Evolutionary conservation across 2,113 vertebrate species (phyloP).

Genomic region (Oryzias celebensis): DNA sequence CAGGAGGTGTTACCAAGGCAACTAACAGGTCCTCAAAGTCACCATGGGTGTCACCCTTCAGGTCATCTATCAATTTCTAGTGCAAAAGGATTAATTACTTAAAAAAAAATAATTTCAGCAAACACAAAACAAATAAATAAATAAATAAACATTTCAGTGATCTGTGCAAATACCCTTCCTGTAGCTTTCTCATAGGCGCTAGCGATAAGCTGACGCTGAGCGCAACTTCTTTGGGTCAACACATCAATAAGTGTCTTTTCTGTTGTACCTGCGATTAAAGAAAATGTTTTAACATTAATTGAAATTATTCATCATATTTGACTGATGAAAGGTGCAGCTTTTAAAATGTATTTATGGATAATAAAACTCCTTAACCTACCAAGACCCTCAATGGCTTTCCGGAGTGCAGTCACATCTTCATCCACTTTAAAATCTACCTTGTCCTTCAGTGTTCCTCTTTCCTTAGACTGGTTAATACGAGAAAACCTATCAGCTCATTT

Average conservation of each 20-base stretch:
- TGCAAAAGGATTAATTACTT: neutral
- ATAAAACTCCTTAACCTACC: slow-evolving; percentile 67
- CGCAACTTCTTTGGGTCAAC: slow-evolving; percentile 81
- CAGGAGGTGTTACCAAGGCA: slow-evolving; percentile 77
- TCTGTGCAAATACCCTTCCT: slow-evolving; percentile 71
- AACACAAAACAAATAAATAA: slow-evolving; percentile 45
- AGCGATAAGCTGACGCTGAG: slow-evolving; percentile 82
- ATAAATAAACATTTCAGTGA: neutral
- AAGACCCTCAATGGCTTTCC: slow-evolving; percentile 81
- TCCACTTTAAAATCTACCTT: slow-evolving; percentile 76
- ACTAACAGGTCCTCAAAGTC: slow-evolving; percentile 81
- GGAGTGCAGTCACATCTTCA: slow-evolving; percentile 79
- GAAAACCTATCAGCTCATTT: neutral
- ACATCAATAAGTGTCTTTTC: slow-evolving; percentile 82
- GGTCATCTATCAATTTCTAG: slow-evolving; percentile 80
- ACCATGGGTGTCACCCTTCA: slow-evolving; percentile 85
- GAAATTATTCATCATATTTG: neutral
- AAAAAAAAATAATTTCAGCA: neutral
- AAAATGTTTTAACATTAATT: neutral
- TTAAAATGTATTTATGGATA: too few species aligned
- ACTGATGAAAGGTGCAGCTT: neutral
- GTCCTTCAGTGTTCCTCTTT: slow-evolving; percentile 80
- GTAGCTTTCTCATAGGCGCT: slow-evolving; percentile 78
- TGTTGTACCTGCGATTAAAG: slow-evolving; percentile 76
- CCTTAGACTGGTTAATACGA: slow-evolving; percentile 68